A percentile compares a stretch with the other conserved stretches of the same genome.
Conservation (phyloP, 2,888 invertebrate genomes). For the Scaeva pyrastri region DNA sequence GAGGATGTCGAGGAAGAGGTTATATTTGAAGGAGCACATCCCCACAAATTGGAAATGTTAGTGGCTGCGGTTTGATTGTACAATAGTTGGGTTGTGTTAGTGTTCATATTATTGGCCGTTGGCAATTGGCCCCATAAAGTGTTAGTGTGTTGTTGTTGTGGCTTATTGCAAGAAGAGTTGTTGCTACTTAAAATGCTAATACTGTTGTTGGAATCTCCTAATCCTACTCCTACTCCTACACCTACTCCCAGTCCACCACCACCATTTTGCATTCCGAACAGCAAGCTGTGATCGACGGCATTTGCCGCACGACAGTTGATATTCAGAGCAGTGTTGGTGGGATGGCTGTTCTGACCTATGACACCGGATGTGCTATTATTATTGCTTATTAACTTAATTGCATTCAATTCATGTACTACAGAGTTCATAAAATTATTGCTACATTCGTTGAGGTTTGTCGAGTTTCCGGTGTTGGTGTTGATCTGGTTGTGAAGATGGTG, state of each 20-base stretch:
- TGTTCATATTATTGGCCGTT: conserved; percentile 66
- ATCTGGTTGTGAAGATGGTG: conserved; percentile 75
- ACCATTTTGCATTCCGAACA: conserved; percentile 56
- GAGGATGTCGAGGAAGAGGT: conserved; percentile 66
- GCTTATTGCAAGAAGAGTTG: conserved; percentile 65
- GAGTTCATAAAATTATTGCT: conserved; percentile 78
- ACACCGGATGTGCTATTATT: conserved; percentile 76
- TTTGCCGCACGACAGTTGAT: conserved; percentile 78
- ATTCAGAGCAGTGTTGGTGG: conserved; percentile 73
- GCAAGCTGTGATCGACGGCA: conserved; percentile 77
- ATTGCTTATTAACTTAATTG: conserved; percentile 78
- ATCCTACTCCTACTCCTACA: conserved; percentile 66
- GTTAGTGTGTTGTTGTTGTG: conserved; percentile 70
- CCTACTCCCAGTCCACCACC: conserved; percentile 50
- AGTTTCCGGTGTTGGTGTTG: conserved; percentile 79
- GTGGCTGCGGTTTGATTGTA: conserved; percentile 72
- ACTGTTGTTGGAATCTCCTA: conserved; percentile 79
- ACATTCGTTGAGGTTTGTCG: conserved; percentile 78
- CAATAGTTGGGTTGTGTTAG: conserved; percentile 65
- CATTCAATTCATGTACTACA: conserved; percentile 79
- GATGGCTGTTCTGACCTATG: conserved; percentile 60
- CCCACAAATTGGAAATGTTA: conserved; percentile 82
- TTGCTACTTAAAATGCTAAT: conserved; percentile 74
- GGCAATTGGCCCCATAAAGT: conserved; percentile 74
- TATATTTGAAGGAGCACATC: conserved; percentile 75